phyloP scores from a whole-genome alignment of 1,140 invertebrate genomes.

The Megalopta genalis region DNA sequence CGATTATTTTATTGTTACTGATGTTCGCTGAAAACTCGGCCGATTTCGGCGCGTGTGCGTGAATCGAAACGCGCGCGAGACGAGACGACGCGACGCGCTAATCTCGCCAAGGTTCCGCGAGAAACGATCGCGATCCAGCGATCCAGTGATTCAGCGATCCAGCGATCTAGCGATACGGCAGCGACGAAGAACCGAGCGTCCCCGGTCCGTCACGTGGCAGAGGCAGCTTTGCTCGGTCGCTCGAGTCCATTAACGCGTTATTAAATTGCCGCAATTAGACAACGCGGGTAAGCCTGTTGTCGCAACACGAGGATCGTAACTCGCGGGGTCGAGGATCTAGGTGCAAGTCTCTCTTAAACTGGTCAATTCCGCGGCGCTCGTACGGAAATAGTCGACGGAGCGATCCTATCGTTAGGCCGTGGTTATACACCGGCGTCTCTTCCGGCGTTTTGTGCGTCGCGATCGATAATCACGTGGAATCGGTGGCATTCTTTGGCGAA shows the following conservation, averaged over 20 bases:
- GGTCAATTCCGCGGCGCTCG: background rate
- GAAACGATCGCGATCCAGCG: no score
- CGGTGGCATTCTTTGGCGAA: no score
- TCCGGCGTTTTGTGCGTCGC: no score
- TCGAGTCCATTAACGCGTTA: constrained; percentile 60
- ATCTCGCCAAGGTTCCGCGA: constrained; percentile 18
- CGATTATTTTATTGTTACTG: no score
- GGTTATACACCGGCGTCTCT: no score
- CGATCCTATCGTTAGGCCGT: no score
- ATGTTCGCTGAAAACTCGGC: no score
- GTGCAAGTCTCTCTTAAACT: constrained; percentile 15
- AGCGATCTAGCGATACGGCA: no score
- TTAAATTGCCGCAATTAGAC: constrained; percentile 65
- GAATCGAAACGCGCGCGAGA: background rate
- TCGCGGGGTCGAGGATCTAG: constrained; percentile 57
- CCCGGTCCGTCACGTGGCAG: constrained; percentile 41
- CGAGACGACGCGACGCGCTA: no score
- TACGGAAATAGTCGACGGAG: constrained; percentile 11
- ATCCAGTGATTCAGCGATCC: no score
- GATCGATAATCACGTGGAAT: no score
- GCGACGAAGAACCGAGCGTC: constrained; percentile 24
- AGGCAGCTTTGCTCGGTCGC: constrained; percentile 18
- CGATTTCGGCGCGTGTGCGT: background rate
- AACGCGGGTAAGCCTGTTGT: constrained; percentile 41
- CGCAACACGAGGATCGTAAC: constrained; percentile 50